Evolutionary conservation across 2,888 invertebrate species (phyloP).

Genomic region (Andrena bucephala): DNA sequence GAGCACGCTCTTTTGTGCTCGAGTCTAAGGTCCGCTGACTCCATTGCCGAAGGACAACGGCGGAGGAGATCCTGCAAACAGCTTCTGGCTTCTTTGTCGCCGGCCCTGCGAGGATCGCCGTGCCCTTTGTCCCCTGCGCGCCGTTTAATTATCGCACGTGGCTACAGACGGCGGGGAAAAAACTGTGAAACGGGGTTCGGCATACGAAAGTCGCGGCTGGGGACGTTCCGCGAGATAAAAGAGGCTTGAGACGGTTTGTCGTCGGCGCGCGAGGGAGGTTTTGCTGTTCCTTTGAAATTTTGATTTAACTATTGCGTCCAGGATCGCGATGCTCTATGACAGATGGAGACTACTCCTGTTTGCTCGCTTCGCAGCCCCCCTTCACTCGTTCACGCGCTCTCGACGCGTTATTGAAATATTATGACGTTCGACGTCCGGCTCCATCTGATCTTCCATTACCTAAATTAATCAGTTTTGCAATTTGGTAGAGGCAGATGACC

Average conservation of each 20-base stretch:
- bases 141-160: slow-evolving; percentile 64
- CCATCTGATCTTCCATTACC: slow-evolving; percentile 60
- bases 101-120: slow-evolving; percentile 36
- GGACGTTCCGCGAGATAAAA: background rate
- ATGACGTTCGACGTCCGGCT: slow-evolving; percentile 35
- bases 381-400: background rate
- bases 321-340: no score
- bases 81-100: slow-evolving; percentile 60
- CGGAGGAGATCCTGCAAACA: slow-evolving; percentile 50
- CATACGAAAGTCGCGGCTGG: background rate
- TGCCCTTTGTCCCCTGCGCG: slow-evolving; percentile 41
- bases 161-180: slow-evolving; percentile 22
- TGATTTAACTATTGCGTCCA: background rate
- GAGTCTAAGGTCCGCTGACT: slow-evolving; percentile 69
- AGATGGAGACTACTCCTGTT: no score
- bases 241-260: background rate
- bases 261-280: background rate
- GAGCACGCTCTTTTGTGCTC: slow-evolving; percentile 64
- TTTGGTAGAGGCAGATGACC: slow-evolving; percentile 49
- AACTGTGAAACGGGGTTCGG: slow-evolving; percentile 4
- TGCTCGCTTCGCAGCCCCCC: no score
- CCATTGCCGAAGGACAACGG: slow-evolving; percentile 69
- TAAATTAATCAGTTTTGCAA: slow-evolving; percentile 66
- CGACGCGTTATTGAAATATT: slow-evolving; percentile 56
- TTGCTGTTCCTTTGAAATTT: background rate